Percentiles rank a stretch among this genome's conserved stretches.
Conservation (phyloP, 2,888 invertebrate genomes). For the Hypsopygia costalis region DNA sequence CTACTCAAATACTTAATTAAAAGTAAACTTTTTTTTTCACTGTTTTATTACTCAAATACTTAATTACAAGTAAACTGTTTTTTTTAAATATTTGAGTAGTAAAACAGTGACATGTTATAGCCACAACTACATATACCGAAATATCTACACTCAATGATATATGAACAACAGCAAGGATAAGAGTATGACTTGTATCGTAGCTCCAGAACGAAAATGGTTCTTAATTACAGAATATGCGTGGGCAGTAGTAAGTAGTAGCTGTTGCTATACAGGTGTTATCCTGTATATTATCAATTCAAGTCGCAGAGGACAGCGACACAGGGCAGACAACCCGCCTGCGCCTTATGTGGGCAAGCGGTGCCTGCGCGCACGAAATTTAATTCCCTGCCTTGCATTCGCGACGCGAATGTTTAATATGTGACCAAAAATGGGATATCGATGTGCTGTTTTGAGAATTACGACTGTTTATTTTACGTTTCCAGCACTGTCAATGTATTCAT, state of each 20-base stretch:
- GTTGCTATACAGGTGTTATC: constrained; percentile 60
- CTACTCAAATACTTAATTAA: too few species aligned
- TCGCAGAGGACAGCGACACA: constrained; percentile 27
- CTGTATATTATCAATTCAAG: constrained; percentile 58
- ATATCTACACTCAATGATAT: too few species aligned
- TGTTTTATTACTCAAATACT: too few species aligned
- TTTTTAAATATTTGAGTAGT: too few species aligned
- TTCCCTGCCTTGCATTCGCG: background rate
- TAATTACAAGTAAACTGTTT: too few species aligned
- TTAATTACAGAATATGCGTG: constrained; percentile 9
- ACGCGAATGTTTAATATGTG: background rate
- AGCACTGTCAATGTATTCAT: too few species aligned
- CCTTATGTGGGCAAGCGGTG: constrained; percentile 29
- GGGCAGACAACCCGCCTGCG: constrained; percentile 24
- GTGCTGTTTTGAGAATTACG: background rate
- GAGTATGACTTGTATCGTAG: background rate
- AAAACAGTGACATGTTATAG: too few species aligned
- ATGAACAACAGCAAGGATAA: constrained; percentile 3
- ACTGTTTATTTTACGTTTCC: too few species aligned
- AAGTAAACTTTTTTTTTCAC: too few species aligned
- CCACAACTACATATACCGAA: too few species aligned
- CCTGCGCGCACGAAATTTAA: background rate
- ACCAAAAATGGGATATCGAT: background rate
- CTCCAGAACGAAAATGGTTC: constrained; percentile 7
- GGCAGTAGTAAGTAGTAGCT: constrained; percentile 23